Conservation (phyloP, 2,113 vertebrate genomes). For the Ictidomys tridecemlineatus region DNA sequence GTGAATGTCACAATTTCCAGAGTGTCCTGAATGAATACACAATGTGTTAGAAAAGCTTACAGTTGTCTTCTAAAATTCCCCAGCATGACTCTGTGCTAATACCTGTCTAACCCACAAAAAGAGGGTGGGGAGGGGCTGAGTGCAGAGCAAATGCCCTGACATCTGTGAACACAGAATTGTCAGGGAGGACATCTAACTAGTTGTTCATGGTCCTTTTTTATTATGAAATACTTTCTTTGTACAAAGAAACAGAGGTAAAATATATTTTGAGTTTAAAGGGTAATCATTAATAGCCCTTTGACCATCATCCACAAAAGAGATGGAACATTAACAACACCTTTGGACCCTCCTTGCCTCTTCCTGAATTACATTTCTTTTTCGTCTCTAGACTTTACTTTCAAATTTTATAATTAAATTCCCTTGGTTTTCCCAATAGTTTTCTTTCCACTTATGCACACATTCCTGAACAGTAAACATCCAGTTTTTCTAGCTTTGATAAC, state of each 20-base stretch:
- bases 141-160: neutral
- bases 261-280: too few species aligned
- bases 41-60: neutral
- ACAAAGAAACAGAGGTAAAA: neutral
- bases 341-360: neutral
- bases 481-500: neutral
- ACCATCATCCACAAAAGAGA: neutral
- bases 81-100: neutral
- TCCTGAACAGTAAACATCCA: neutral
- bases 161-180: neutral
- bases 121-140: neutral
- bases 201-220: neutral
- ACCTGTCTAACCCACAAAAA: neutral
- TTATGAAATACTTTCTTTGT: neutral
- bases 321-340: neutral
- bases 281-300: neutral
- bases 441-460: neutral
- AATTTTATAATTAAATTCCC: neutral
- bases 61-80: conserved; percentile 18
- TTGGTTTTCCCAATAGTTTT: neutral
- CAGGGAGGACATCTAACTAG: neutral
- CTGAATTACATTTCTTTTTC: neutral
- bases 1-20: neutral
- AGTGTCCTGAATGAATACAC: neutral
- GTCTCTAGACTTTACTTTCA: neutral